A percentile compares a stretch with the other conserved stretches of the same genome.
phyloP scores from a whole-genome alignment of 2,797 vertebrate genomes.

The Phalloptychus januarius region DNA sequence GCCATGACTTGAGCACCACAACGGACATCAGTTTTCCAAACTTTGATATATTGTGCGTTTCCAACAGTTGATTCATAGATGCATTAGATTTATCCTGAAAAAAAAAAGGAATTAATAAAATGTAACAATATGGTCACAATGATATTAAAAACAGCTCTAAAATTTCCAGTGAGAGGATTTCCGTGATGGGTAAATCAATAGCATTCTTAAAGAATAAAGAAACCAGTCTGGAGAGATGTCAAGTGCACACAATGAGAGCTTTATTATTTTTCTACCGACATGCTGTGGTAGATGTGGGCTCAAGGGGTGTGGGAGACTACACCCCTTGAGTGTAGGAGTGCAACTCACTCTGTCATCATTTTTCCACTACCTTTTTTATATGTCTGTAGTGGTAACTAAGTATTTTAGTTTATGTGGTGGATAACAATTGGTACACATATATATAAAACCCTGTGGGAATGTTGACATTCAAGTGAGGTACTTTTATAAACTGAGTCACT shows the following conservation, averaged over 20 bases:
- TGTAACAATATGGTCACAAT: background rate
- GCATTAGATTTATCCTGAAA: conserved; percentile 24
- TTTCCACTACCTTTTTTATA: too few relatives aligned
- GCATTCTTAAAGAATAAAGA: background rate
- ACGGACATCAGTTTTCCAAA: conserved; percentile 49
- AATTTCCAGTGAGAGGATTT: background rate
- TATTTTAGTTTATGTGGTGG: background rate
- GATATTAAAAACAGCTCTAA: background rate
- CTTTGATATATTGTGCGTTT: conserved; percentile 30
- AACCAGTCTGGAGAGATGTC: background rate
- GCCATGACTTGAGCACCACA: conserved; percentile 48
- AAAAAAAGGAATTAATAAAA: background rate
- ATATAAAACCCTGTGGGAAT: background rate
- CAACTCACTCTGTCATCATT: too few relatives aligned
- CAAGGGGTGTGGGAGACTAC: too few relatives aligned
- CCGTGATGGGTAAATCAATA: background rate
- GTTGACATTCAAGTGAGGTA: too few relatives aligned
- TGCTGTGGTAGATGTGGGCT: too few relatives aligned
- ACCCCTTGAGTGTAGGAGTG: too few relatives aligned
- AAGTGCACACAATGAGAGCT: too few relatives aligned
- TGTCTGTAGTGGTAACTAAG: background rate
- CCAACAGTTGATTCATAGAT: background rate
- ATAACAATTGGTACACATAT: background rate
- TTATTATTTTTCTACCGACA: too few relatives aligned
- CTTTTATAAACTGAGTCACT: background rate